Evolutionary conservation across 2,888 invertebrate genomes (phyloP), one percentile per base, ranked within the genome.

Genomic region (Parascotia fuliginaria): DNA sequence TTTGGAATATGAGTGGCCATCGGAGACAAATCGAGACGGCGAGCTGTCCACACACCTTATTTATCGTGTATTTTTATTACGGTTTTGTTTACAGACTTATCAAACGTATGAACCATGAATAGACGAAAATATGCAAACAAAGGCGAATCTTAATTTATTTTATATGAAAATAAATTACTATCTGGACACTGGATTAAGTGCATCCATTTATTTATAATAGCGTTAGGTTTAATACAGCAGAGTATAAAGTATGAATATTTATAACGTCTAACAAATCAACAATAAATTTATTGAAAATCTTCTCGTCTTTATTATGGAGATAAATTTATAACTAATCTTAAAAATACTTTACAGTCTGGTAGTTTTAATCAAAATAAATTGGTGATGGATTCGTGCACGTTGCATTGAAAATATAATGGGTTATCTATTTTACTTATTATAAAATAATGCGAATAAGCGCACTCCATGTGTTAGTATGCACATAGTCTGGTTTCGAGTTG

Each of bases 11-110:
- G 76, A 85, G 77, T 70, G 75, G 76, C 51, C 83, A 59, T 79
- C 24, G 44, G 85, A 81, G 85, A 79, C 78, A 70, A 69, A 81
- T 83, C 66, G 71, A 68, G 62, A 68, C 61, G 62, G 45, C 65
- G 64, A 61, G 62, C 55, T 58, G 60, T 65, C 68, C 73, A 69
- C 60, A 48, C 58, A 60, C 65, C 41, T 65, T 77, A 75, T 81
- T 76, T 79, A 75, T 77, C 66, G 71, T 70, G 64, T 70, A 70
- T 74, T 73, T 74, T 73, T 71, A 65, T 12, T n/a, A 29, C 16
- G 16, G 40, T 34, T 40, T 40, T 33, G n/a, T 39, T 45, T 22
- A 31, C 9, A 31, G 9, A 31, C n/a, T 37, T 11, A 42, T 24
- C n/a, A 24, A 24, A 9, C 11, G 38, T 9, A 31, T 31, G 14